These are phyloP conservation scores for Campoplex capitator DNA, from an alignment of 2,888 invertebrate species.

Conservation along the genomic window DNA sequence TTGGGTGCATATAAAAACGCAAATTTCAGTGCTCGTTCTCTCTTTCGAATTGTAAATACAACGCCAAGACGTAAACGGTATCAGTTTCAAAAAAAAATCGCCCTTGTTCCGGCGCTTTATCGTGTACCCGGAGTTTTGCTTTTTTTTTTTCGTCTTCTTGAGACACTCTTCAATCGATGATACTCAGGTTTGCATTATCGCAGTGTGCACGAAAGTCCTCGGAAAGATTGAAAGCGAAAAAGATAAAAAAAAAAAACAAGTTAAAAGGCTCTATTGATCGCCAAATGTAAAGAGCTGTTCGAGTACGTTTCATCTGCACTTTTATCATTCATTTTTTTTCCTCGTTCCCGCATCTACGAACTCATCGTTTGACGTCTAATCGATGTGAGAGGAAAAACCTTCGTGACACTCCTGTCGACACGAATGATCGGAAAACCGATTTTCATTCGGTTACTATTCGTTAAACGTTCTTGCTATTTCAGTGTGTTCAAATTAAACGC, in stretches of 20 bases:
- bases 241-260: conserved; percentile 25
- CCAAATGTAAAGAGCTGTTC: conserved; percentile 29
- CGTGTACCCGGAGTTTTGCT: not conserved
- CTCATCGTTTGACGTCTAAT: conserved; percentile 36
- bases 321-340: conserved; percentile 26
- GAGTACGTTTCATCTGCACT: conserved; percentile 37
- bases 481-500: not conserved
- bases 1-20: too few relatives aligned
- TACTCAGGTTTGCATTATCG: conserved; percentile 17
- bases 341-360: not conserved
- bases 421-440: conserved; percentile 51
- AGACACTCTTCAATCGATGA: conserved; percentile 47
- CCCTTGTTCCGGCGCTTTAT: not conserved
- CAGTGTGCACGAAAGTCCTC: conserved; percentile 8
- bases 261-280: conserved; percentile 29
- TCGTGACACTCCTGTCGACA: conserved; percentile 17
- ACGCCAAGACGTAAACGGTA: conserved; percentile 5
- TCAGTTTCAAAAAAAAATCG: not conserved
- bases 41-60: not conserved
- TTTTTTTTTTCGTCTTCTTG: conserved; percentile 24
- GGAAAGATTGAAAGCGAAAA: conserved; percentile 35
- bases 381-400: conserved; percentile 39
- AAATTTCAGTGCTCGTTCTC: not conserved
- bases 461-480: conserved; percentile 4
- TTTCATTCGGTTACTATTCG: conserved; percentile 45